phyloP scores from a whole-genome alignment of 2,888 invertebrate species.

The Nemurella pictetii region DNA sequence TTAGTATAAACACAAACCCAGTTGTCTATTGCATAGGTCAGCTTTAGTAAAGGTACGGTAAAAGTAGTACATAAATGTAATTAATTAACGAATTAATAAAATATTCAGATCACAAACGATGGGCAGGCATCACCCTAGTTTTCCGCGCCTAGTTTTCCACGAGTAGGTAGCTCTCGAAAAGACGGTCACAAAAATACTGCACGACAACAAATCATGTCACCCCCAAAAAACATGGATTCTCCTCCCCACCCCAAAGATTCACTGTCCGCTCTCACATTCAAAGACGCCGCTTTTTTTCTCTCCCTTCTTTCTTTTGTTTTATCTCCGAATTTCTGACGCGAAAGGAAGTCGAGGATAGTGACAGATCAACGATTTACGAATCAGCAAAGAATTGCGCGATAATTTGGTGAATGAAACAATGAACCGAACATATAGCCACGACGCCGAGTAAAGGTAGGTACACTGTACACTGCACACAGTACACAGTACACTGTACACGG shows the following conservation, averaged over 20 bases:
- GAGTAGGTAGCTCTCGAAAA: not conserved
- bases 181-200: constrained; percentile 19
- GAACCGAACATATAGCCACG: not conserved
- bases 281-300: not conserved
- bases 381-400: too few species aligned
- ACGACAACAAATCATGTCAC: not conserved
- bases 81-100: constrained; percentile 8
- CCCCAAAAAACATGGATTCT: not conserved
- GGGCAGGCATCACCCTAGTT: constrained; percentile 21
- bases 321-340: not conserved
- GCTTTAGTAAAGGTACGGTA: not conserved
- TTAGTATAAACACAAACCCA: constrained; percentile 33
- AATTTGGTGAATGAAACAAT: not conserved
- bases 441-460: too few species aligned
- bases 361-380: too few species aligned
- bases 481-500: too few species aligned
- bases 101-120: constrained; percentile 36
- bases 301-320: not conserved
- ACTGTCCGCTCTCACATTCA: not conserved
- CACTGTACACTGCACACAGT: too few species aligned
- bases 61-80: too few species aligned
- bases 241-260: not conserved
- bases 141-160: not conserved
- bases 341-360: not conserved
- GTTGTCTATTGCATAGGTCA: constrained; percentile 8